These are phyloP conservation scores for Saguinus midas DNA, from an alignment of 2,113 vertebrate genomes.

Conservation along the genomic window DNA sequence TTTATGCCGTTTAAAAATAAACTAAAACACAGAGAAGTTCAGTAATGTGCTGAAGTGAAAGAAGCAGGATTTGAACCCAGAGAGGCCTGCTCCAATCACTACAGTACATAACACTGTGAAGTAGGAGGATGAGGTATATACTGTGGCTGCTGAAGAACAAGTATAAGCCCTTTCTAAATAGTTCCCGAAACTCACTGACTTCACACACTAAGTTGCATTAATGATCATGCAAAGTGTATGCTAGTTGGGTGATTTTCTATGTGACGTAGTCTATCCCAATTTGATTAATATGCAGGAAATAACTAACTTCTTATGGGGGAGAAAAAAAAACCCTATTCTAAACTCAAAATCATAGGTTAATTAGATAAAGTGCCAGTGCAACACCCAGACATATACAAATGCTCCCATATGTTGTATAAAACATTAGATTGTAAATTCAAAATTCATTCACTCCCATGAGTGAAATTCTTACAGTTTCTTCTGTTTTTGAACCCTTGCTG, in stretches of 20 bases:
- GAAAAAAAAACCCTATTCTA: not conserved
- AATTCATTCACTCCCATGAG: not conserved
- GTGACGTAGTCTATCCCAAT: not conserved
- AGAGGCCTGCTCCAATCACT: not conserved
- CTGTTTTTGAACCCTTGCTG: not conserved
- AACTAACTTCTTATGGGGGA: not conserved
- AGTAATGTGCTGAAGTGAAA: not conserved
- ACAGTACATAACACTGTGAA: not conserved
- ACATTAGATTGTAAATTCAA: not conserved
- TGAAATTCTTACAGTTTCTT: not conserved
- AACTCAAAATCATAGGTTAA: not conserved
- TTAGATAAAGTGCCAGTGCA: not conserved
- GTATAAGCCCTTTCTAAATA: not conserved
- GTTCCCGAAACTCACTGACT: not conserved
- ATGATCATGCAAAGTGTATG: not conserved
- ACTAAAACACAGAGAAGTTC: not conserved
- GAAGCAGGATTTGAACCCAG: not conserved
- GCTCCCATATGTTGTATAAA: not conserved
- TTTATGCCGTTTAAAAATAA: not conserved
- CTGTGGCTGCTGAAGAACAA: not conserved
- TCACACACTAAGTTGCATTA: not conserved
- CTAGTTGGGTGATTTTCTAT: not conserved
- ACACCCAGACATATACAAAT: not conserved
- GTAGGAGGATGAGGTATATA: rapidly evolving
- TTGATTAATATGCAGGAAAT: not conserved